A percentile compares a stretch with the other conserved stretches of the same genome.
phyloP scores from a whole-genome alignment of 2,113 vertebrate species.

The Epinephelus moara region DNA sequence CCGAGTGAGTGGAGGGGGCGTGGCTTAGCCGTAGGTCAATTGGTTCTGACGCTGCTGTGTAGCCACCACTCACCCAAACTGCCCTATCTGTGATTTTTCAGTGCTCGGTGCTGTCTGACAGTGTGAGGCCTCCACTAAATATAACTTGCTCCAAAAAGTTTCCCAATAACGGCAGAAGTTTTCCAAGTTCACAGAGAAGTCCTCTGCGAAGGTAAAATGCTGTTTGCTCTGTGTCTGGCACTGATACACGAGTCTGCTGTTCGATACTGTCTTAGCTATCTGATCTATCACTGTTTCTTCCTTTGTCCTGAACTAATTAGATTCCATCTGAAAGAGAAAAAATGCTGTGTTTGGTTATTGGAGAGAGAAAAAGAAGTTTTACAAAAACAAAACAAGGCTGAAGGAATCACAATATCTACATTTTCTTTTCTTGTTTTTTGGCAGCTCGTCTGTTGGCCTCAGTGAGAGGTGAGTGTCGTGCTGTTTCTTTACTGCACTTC shows the following conservation, averaged over 20 bases:
- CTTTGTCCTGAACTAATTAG: slow-evolving; percentile 7
- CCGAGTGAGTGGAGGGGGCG: no score
- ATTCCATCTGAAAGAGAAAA: background rate
- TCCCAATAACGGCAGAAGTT: background rate
- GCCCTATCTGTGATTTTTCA: background rate
- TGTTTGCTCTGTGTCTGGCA: background rate
- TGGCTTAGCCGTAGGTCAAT: no score
- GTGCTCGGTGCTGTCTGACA: background rate
- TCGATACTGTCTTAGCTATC: background rate
- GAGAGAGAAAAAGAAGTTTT: background rate
- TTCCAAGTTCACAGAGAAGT: background rate
- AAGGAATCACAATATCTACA: background rate
- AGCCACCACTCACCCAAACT: no score
- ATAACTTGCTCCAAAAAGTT: background rate
- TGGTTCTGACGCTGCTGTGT: no score
- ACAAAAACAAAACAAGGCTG: background rate
- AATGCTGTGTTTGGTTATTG: background rate
- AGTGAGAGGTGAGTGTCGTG: background rate
- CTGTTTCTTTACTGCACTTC: background rate
- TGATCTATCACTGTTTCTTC: slow-evolving; percentile 4
- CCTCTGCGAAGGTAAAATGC: background rate
- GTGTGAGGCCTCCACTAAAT: background rate
- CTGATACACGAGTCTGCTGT: background rate
- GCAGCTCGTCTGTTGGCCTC: background rate
- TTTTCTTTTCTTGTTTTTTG: background rate